Conservation (phyloP, 2,113 vertebrate genomes). For the Octodon degus region DNA sequence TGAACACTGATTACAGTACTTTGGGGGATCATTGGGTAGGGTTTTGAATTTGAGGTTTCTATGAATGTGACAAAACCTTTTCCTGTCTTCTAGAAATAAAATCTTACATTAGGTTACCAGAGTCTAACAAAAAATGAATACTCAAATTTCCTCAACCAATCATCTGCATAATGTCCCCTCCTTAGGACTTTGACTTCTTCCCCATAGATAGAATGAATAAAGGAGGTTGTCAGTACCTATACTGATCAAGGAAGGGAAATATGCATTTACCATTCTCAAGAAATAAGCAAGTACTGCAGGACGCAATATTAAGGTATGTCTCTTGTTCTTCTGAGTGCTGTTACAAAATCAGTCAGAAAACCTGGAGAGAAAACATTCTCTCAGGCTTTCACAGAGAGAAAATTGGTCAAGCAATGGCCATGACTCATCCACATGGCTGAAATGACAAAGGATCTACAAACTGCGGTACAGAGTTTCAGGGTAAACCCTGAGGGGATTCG, state of each 20-base stretch:
- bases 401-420: no score
- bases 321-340: background rate
- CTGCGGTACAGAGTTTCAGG: no score
- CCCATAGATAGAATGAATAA: background rate
- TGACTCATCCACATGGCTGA: no score
- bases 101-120: background rate
- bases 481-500: no score
- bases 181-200: background rate
- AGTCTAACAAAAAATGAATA: background rate
- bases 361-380: no score
- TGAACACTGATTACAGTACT: slow-evolving; percentile 61
- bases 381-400: no score
- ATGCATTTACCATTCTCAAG: background rate
- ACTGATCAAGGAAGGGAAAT: background rate
- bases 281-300: background rate
- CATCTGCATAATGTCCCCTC: background rate
- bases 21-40: slow-evolving; percentile 35
- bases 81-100: slow-evolving; percentile 33
- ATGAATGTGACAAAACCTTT: slow-evolving; percentile 3
- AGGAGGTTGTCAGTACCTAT: background rate
- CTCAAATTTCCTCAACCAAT: background rate
- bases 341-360: background rate
- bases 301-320: background rate
- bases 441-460: no score
- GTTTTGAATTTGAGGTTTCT: slow-evolving; percentile 60